These are phyloP conservation scores for Limnephilus auricula DNA, from an alignment of 2,888 invertebrate genomes.

Conservation along the genomic window DNA sequence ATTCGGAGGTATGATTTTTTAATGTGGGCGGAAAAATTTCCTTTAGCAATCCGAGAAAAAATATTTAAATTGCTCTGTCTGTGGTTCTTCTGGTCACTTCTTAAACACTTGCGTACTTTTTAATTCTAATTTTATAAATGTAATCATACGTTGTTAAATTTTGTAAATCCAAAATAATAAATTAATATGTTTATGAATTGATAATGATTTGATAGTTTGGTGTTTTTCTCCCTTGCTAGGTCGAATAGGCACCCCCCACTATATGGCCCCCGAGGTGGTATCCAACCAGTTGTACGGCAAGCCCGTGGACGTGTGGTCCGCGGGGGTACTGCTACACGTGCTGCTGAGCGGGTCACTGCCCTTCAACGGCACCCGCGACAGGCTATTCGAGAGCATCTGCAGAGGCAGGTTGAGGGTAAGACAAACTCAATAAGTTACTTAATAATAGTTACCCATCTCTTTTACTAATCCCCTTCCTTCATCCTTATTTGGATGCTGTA, in stretches of 20 bases:
- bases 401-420: conserved; percentile 88
- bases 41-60: too few species aligned
- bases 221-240: conserved; percentile 77
- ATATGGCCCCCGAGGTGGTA: conserved; percentile 99
- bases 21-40: too few species aligned
- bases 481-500: background rate
- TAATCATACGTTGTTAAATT: too few species aligned
- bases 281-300: conserved; percentile 94
- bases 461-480: background rate
- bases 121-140: too few species aligned
- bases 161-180: too few species aligned
- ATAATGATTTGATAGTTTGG: background rate
- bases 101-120: too few species aligned
- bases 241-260: conserved; percentile 96
- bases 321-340: conserved; percentile 95
- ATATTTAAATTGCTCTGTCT: too few species aligned
- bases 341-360: conserved; percentile 96
- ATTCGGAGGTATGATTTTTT: too few species aligned
- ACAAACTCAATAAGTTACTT: conserved; percentile 33
- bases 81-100: too few species aligned
- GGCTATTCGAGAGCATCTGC: conserved; percentile 94
- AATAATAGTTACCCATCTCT: background rate
- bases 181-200: too few species aligned
- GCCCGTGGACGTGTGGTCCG: conserved; percentile 98
- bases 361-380: conserved; percentile 95